Evolutionary conservation across 2,113 vertebrate species (phyloP), one percentile per base, ranked within the genome.

Genomic region (Leptodactylus fuscus): DNA sequence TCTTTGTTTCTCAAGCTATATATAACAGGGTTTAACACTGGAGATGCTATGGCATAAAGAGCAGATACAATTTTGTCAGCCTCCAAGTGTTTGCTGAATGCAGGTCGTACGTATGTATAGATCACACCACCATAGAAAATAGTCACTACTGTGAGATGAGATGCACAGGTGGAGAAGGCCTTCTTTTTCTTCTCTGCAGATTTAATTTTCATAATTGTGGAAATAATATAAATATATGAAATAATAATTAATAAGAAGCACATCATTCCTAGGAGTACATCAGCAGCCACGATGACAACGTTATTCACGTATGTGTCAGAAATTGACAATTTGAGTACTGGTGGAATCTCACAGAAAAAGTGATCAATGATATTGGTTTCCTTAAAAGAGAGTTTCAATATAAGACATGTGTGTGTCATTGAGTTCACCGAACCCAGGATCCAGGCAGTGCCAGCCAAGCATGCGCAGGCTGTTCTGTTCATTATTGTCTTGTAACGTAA

Each of bases 121-220:
- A 88, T 87, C n/a, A 91, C 88, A 0, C 87, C 88, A 13, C 90
- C 90, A 82, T 91, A 91, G 78, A 90, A 92, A 2, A 91, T 46
- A 2, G 87, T 83, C 44, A 90, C 90, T 6, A 86, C 88, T 1
- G 79, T 87, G 60, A 90, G 77, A 55, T 91, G 88, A 69, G 89
- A 92, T 11, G 85, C 79, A 70, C 90, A 91, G 4, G 90, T 91
- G 0, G 89, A 91, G 67, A 91, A 91, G 5, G 89, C 87, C 73
- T 90, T 91, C 81, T 81, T 86, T 87, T 87, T 88, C 48, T 88
- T 88, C 0, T 86, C 87, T 15, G 62, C 81, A 15, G 88, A 84
- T 22, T 0, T 74, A 27, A 92, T 90, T 81, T 82, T 88, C 87
- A 90, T 48, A 76, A 90, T 81, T 11, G 86, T 81, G 34, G 2